Evolutionary conservation across 1,140 invertebrate species (phyloP), one percentile per base, ranked within the genome.

Genomic region (Drosophila varians): DNA sequence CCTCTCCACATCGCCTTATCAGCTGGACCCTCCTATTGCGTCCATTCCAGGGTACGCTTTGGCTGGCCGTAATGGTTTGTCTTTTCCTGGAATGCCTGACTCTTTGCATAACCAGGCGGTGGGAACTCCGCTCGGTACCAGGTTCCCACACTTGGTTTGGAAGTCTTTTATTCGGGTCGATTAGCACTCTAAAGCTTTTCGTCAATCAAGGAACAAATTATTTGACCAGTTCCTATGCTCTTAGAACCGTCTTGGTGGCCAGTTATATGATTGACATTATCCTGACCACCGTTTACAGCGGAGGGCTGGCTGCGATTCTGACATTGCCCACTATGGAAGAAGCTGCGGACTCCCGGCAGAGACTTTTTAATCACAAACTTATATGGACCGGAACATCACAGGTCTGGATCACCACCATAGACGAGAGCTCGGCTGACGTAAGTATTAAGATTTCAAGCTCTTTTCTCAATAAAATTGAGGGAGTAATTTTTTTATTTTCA

Each of bases 251-350:
- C 9, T 28, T 90, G 12, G 54, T 90, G 26, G 70, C 89, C 12
- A 74, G 82, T 23, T 90, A 89, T 36, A 73, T 89, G 69, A 77
- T 90, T 11, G 89, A 90, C 46, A 88, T 89, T 2, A 88, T 90
- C 14, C 18, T 90, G 14, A 90, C 86, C 0, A 90, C 86, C 4
- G 65, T 90, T 38, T 90, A 90, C 14, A 69, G 80, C 11, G 89
- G 89, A 3, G 89, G 89, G 36, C 28, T 90, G 16, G 69, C 89
- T 1, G 42, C 86, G 1, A 88, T 90, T 28, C 26, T 90, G 4
- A 90, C 89, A 0, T 23, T 90, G 14, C 89, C 89, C 8, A 84
- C 79, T 8, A 34, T 90, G 3, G 73, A 80, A n/a, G 89, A 90
- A 49, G 82, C 86, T 1, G 69, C 89, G 8, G 89, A 90, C 46